phyloP scores from a whole-genome alignment of 2,113 vertebrate species.

The Rhagologus leucostigma region DNA sequence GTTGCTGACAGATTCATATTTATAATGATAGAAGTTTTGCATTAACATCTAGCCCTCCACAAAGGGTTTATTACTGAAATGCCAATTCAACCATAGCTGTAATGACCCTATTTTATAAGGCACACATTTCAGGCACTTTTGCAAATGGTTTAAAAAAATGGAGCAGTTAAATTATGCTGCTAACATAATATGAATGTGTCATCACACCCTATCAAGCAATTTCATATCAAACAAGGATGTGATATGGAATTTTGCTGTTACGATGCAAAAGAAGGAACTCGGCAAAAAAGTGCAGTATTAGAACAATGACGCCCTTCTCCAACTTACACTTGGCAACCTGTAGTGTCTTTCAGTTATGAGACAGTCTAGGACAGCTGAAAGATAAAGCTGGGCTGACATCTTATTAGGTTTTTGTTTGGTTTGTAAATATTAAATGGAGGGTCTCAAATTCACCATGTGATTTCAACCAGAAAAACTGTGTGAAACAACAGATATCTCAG shows the following conservation, averaged over 20 bases:
- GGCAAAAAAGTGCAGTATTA: background rate
- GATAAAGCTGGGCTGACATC: background rate
- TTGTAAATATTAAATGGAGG: background rate
- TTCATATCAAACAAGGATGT: conserved; percentile 18
- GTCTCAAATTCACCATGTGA: background rate
- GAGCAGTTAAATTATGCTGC: conserved; percentile 46
- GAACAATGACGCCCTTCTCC: background rate
- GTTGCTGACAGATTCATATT: conserved; percentile 1
- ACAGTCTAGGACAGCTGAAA: background rate
- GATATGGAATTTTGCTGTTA: conserved; percentile 20
- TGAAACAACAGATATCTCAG: conserved; percentile 2
- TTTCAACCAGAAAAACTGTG: background rate
- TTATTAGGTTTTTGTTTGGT: background rate
- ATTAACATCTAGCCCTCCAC: conserved; percentile 39
- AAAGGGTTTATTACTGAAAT: conserved; percentile 45
- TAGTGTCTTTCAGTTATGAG: background rate
- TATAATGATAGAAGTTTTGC: conserved; percentile 8
- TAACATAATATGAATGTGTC: conserved; percentile 44
- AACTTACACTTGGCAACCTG: background rate
- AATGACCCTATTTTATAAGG: conserved; percentile 50
- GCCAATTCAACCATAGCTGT: conserved; percentile 37
- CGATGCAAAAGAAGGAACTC: background rate
- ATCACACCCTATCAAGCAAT: conserved; percentile 53
- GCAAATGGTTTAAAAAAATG: conserved; percentile 50
- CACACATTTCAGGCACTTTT: conserved; percentile 42